Evolutionary conservation across 2,113 vertebrate species (phyloP), one percentile per base, ranked within the genome.

Genomic region (Platysteira castanea): DNA sequence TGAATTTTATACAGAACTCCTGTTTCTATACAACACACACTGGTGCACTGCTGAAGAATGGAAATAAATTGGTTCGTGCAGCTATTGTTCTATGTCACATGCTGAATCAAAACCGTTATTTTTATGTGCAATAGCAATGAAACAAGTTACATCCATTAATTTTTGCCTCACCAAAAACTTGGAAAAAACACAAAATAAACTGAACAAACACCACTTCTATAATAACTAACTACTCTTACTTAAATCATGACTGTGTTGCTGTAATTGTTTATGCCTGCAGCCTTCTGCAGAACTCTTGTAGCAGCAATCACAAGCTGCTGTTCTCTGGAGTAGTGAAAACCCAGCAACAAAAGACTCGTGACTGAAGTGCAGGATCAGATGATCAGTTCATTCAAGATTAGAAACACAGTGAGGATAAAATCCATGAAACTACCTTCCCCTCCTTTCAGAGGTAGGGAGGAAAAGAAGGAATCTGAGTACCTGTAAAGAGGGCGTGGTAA

Each of bases 401-500:
- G 46, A 64, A 42, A n/a, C 27, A 54, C 75, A 85, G 74, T 54
- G 74, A 91, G 46, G 15, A 61, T 30, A 52, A 89, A 88, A 53
- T 54, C 67, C 69, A 79, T 18, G 42, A 77, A 81, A 64, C 50
- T 84, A 47, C 57, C 27, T 70, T 89, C 37, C 52, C 16, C 31
- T 88, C 16, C 64, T 60, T 64, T 1, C 2, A 27, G 50, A 77
- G 23, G 56, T 0, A 82, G 70, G 63, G 41, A 81, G 47, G 46
- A 73, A 84, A 68, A 77, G 76, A 77, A 73, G 23, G 50, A n/a
- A 84, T 78, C 75, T 44, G 76, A 97, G 86, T 98, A 99, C 99
- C 99, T 98, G 99, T 99, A 87, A 99, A 98, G 59, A 99, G 98
- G 31, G 99, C 99, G 27, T 99, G 99, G 96, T 99, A 99, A 96